Evolutionary conservation across 2,888 invertebrate genomes (phyloP).

Genomic region (Ypsolopha scabrella): DNA sequence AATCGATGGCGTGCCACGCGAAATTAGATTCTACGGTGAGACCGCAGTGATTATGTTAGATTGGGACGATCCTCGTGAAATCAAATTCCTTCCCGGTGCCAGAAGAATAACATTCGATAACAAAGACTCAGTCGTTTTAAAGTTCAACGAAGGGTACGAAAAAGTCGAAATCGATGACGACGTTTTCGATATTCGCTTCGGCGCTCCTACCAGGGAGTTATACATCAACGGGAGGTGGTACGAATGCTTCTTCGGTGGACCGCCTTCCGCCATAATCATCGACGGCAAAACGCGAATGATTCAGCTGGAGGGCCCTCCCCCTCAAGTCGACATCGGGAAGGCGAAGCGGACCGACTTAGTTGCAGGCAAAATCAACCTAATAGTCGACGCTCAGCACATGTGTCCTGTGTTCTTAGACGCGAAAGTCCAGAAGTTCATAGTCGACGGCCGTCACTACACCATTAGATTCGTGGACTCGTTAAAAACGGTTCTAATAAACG

Average conservation of each 20-base stretch:
- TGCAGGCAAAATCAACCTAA: constrained; percentile 85
- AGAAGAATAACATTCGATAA: constrained; percentile 82
- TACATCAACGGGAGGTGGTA: constrained; percentile 90
- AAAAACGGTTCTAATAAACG: constrained; percentile 82
- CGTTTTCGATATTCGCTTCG: constrained; percentile 84
- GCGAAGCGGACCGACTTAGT: constrained; percentile 83
- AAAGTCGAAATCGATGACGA: constrained; percentile 80
- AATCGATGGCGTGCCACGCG: constrained; percentile 84
- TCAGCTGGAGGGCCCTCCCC: constrained; percentile 90
- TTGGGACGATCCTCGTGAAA: constrained; percentile 88
- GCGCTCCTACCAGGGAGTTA: constrained; percentile 92
- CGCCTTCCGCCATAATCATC: constrained; percentile 83
- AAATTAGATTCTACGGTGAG: constrained; percentile 88
- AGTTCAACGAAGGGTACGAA: constrained; percentile 78
- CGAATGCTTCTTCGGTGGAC: constrained; percentile 94
- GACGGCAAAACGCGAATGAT: constrained; percentile 82
- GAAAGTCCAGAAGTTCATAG: constrained; percentile 82
- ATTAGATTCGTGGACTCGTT: constrained; percentile 85
- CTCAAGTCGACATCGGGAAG: constrained; percentile 92
- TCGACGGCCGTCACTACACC: constrained; percentile 79
- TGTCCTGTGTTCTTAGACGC: constrained; percentile 87
- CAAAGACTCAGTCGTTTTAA: constrained; percentile 74
- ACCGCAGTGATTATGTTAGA: constrained; percentile 87
- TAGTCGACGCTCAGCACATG: constrained; percentile 83
- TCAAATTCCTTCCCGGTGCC: constrained; percentile 85